These are phyloP conservation scores for Gila orcuttii DNA, from an alignment of 2,113 vertebrate species.

Conservation along the genomic window DNA sequence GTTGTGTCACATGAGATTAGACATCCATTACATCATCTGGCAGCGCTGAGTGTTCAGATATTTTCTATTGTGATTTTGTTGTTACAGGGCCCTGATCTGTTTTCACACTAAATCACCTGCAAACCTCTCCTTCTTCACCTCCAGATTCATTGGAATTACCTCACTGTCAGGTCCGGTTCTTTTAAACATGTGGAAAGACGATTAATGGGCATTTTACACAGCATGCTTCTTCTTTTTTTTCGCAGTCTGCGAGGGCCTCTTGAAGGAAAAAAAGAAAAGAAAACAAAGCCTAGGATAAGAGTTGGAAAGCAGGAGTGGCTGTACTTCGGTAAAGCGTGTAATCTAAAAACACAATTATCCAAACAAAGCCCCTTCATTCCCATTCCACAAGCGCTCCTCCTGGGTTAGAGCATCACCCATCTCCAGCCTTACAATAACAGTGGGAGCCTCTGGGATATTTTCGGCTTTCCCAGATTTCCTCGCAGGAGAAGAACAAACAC, in stretches of 20 bases:
- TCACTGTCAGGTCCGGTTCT: slow-evolving; percentile 63
- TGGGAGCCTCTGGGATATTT: slow-evolving; percentile 73
- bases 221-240: slow-evolving; percentile 46
- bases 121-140: slow-evolving; percentile 44
- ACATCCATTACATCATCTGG: slow-evolving; percentile 14
- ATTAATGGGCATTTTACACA: slow-evolving; percentile 51
- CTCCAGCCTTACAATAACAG: slow-evolving; percentile 78
- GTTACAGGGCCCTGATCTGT: slow-evolving; percentile 37
- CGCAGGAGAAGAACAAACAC: slow-evolving; percentile 51
- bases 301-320: slow-evolving; percentile 70
- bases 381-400: slow-evolving; percentile 66
- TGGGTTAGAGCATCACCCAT: slow-evolving; percentile 76
- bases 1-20: slow-evolving; percentile 44
- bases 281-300: slow-evolving; percentile 66
- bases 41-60: slow-evolving; percentile 47
- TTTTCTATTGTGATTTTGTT: slow-evolving; percentile 48
- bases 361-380: slow-evolving; percentile 73
- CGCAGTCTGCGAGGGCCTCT: slow-evolving; percentile 34
- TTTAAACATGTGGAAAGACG: slow-evolving; percentile 66
- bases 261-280: slow-evolving; percentile 55
- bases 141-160: slow-evolving; percentile 51
- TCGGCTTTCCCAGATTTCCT: slow-evolving; percentile 77
- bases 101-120: slow-evolving; percentile 46
- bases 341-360: slow-evolving; percentile 72
- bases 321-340: slow-evolving; percentile 73